Percentiles rank a stretch among this genome's conserved stretches.
Conservation (phyloP, 2,888 invertebrate species). For the Maniola hyperantus region DNA sequence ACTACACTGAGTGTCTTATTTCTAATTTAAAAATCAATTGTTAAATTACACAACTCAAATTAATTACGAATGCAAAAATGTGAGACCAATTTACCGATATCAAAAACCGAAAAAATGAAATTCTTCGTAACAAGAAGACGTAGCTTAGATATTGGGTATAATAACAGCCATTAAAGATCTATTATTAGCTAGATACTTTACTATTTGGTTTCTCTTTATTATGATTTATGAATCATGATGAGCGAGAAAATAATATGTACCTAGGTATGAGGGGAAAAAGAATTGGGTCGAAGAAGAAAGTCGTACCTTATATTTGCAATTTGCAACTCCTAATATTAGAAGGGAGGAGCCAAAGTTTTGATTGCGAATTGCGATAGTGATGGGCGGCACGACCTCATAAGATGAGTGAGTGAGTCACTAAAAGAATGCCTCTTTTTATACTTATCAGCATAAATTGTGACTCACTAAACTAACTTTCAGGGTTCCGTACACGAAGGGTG, state of each 20-base stretch:
- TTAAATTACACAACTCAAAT: conserved; percentile 18
- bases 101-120: neutral
- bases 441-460: neutral
- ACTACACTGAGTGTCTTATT: conserved; percentile 39
- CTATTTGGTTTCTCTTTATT: neutral
- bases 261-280: too few relatives aligned
- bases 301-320: neutral
- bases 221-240: neutral
- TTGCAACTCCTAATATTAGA: neutral
- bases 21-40: conserved; percentile 30
- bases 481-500: too few relatives aligned
- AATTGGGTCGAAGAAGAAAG: conserved; percentile 15
- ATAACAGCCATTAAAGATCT: neutral
- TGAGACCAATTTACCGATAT: neutral
- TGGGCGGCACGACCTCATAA: conserved; percentile 4
- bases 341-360: conserved; percentile 8
- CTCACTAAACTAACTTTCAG: neutral
- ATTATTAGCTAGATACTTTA: neutral
- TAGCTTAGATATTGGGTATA: too few relatives aligned
- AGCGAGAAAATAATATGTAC: neutral
- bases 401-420: conserved; percentile 5
- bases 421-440: conserved; percentile 11
- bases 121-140: neutral
- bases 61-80: neutral
- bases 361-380: neutral